phyloP scores from a whole-genome alignment of 2,888 invertebrate genomes.

The Netelia melanura region DNA sequence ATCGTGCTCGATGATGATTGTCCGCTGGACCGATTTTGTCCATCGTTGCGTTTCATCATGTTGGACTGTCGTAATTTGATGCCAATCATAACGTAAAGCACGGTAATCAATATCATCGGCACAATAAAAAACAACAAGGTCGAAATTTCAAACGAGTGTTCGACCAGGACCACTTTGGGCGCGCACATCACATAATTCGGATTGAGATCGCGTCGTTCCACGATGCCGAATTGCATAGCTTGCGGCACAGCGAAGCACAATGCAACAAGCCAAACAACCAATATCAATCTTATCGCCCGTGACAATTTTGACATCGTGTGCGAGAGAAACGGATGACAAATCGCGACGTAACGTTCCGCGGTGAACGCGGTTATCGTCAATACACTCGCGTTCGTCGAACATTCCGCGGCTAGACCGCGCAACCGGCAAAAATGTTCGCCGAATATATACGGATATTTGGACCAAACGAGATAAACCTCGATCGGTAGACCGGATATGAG shows the following conservation, averaged over 20 bases:
- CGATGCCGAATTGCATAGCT: slow-evolving; percentile 86
- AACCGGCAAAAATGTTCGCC: slow-evolving; percentile 87
- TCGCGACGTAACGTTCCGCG: slow-evolving; percentile 90
- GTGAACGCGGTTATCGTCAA: slow-evolving; percentile 90
- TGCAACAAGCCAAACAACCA: slow-evolving; percentile 93
- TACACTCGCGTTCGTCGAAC: slow-evolving; percentile 86
- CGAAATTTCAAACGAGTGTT: slow-evolving; percentile 87
- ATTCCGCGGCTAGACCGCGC: slow-evolving; percentile 86
- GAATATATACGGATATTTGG: slow-evolving; percentile 85
- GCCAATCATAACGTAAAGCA: slow-evolving; percentile 86
- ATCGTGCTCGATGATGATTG: slow-evolving; percentile 11
- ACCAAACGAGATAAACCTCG: slow-evolving; percentile 86
- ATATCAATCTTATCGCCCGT: slow-evolving; percentile 92
- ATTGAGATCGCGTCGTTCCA: slow-evolving; percentile 83
- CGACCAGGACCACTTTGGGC: slow-evolving; percentile 84
- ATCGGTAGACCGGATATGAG: slow-evolving; percentile 87
- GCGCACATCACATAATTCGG: slow-evolving; percentile 85
- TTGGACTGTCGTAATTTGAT: slow-evolving; percentile 86
- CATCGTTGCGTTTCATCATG: slow-evolving; percentile 83
- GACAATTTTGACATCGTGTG: slow-evolving; percentile 96
- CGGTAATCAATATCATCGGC: slow-evolving; percentile 88
- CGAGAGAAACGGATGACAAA: slow-evolving; percentile 89
- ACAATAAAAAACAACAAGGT: slow-evolving; percentile 88
- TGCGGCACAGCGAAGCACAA: slow-evolving; percentile 91
- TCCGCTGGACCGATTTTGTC: slow-evolving; percentile 51